A percentile compares a stretch with the other conserved stretches of the same genome.
phyloP scores from a whole-genome alignment of 2,888 invertebrate species.

The Nycteola revayana region DNA sequence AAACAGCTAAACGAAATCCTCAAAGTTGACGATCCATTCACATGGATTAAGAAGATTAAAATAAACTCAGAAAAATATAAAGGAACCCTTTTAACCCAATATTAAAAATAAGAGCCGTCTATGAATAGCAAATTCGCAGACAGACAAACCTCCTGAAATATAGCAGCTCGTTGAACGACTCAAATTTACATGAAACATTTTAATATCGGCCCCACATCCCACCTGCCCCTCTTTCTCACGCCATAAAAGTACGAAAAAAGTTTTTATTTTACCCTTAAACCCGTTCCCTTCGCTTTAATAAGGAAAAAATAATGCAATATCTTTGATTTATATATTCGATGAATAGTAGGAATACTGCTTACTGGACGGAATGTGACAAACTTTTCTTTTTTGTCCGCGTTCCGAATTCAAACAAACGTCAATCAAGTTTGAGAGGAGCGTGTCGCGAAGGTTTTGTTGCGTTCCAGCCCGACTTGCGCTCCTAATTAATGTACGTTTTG shows the following conservation, averaged over 20 bases:
- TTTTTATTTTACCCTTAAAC: constrained; percentile 37
- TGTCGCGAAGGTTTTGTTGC: constrained; percentile 30
- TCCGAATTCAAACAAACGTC: constrained; percentile 47
- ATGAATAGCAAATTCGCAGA: constrained; percentile 75
- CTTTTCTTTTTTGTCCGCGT: constrained; percentile 39
- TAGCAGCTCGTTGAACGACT: constrained; percentile 62
- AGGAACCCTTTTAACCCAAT: constrained; percentile 43
- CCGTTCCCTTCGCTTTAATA: constrained; percentile 33
- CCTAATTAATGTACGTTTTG: constrained; percentile 14
- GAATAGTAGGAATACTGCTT: constrained; percentile 35
- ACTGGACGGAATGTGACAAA: constrained; percentile 45
- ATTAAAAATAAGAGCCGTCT: constrained; percentile 68
- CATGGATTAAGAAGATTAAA: constrained; percentile 25
- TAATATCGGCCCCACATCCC: constrained; percentile 65
- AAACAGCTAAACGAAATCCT: too few species aligned
- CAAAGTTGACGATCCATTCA: constrained; percentile 5
- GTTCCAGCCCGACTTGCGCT: constrained; percentile 29
- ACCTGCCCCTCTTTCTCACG: constrained; percentile 79
- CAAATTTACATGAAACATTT: constrained; percentile 82
- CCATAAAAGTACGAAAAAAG: constrained; percentile 51
- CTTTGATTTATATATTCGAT: constrained; percentile 41
- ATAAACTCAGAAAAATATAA: constrained; percentile 25
- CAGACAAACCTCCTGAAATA: constrained; percentile 71
- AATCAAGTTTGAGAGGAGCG: constrained; percentile 49
- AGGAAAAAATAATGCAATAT: constrained; percentile 39